Evolutionary conservation across 2,797 vertebrate species (phyloP).

Genomic region (Phrynocephalus forsythii): DNA sequence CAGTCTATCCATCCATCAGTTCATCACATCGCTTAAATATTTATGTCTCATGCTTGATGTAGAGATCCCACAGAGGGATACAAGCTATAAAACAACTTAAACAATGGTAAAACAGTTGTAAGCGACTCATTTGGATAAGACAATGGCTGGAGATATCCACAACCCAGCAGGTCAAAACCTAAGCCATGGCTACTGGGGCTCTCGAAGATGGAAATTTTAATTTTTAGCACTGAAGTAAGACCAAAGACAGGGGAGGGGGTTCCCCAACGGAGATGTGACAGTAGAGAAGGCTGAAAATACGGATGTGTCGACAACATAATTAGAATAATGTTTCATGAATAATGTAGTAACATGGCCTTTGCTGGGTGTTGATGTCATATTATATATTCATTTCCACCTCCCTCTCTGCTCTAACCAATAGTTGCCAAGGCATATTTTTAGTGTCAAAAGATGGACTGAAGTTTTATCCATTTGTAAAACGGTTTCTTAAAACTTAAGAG

Average conservation of each 20-base stretch:
- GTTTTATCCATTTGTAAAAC: constrained; percentile 42
- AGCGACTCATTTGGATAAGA: neutral
- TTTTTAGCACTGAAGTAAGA: neutral
- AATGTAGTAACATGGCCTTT: neutral
- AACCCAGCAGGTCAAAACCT: neutral
- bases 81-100: neutral
- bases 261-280: neutral
- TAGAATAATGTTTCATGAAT: constrained; percentile 4
- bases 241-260: no score
- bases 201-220: no score
- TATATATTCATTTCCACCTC: neutral
- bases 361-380: neutral
- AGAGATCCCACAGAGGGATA: neutral
- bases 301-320: neutral
- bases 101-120: neutral
- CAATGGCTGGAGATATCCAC: neutral
- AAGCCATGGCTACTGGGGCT: neutral
- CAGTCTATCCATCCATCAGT: no score
- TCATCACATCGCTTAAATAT: neutral
- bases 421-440: constrained; percentile 16
- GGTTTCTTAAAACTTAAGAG: constrained; percentile 44
- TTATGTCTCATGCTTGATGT: neutral
- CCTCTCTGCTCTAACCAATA: neutral
- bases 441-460: constrained; percentile 40
- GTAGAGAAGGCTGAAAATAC: neutral